Percentiles rank a stretch among this genome's conserved stretches.
These are phyloP conservation scores for Cataglyphis livida DNA, from an alignment of 2,888 invertebrate species.

Conservation along the genomic window DNA sequence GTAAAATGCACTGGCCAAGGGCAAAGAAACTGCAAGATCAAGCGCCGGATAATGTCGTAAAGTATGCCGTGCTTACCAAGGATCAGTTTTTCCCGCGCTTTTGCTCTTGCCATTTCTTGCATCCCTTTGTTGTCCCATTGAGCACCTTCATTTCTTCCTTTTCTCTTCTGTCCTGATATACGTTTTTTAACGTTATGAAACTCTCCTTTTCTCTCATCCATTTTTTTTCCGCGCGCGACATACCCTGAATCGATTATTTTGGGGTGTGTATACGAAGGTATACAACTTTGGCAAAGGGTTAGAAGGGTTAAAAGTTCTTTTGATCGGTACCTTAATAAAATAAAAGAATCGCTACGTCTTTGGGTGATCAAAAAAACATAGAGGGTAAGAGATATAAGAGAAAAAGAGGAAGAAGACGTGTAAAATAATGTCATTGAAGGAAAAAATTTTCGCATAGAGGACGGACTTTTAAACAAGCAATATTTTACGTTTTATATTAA, in stretches of 20 bases:
- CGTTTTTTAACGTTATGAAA: not conserved
- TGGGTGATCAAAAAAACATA: constrained; percentile 39
- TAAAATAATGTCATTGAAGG: constrained; percentile 22
- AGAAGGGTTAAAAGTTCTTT: constrained; percentile 53
- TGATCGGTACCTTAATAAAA: constrained; percentile 69
- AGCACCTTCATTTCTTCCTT: not conserved
- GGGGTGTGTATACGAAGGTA: not conserved
- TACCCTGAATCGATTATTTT: constrained; percentile 2
- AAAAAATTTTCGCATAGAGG: not conserved
- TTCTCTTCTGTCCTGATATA: not conserved
- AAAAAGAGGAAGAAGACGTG: not conserved
- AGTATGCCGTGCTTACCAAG: constrained; percentile 1
- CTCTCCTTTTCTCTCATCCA: not conserved
- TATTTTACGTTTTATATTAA: not conserved
- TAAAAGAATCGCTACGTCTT: constrained; percentile 68
- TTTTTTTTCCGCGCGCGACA: constrained; percentile 4
- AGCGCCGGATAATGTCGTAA: constrained; percentile 32
- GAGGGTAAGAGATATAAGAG: not conserved
- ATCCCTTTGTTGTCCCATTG: constrained; percentile 15
- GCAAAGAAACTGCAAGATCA: constrained; percentile 36
- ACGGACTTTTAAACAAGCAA: not conserved
- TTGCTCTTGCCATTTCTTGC: not conserved
- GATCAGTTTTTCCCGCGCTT: constrained; percentile 11
- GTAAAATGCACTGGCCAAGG: not conserved
- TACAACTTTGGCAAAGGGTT: constrained; percentile 40